Base-by-base conservation (phyloP, 2,797 vertebrate genomes). In the Ctenosaura bakeri region DNA sequence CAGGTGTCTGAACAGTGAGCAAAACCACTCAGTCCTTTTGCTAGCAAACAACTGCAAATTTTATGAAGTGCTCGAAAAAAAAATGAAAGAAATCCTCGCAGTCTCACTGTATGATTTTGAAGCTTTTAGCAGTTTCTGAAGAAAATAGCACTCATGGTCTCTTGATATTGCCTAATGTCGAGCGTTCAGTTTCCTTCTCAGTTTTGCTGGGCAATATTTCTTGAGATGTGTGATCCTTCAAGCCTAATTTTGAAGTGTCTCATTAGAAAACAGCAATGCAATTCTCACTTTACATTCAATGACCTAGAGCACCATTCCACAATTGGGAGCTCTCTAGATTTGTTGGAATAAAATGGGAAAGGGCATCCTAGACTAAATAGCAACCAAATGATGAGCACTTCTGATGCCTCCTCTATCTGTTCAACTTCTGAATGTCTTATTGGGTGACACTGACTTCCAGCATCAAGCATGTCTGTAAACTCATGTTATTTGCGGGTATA, bases 1-100 rank as follows among this genome's bases (percentile, higher is more conserved):
- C 54, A 79, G 46, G 26, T 86, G 24, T 84, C 62, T 87, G 50
- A 82, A 80, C 26, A 92, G n/a, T 38, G 14, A 85, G 52, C 29
- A 56, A 90, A 93, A 8, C 76, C 22, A 71, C 0, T 87, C 66
- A 7, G 90, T 54, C 14, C 88, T 79, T 26, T 26, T 66, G 22
- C 52, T 62, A n/a, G 84, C 7, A 91, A 91, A 84, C 73, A 83
- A 32, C 64, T 73, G 35, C 76, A 73, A 50, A 81, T 38, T 66
- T 83, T 80, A 71, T 32, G 9, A 89, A 93, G 3, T 32, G 18
- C 13, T 90, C 59, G 6, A 52, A 52, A 52, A 52, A 52, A 52
- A 46, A n/a, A 38, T 13, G 74, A 79, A 79, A 6, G 86, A 56
- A 2, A 1, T 66, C 26, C 10, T 35, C 14, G 46, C 81, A 24